Conservation (phyloP, 2,888 invertebrate genomes). For the Plebejus anna region DNA sequence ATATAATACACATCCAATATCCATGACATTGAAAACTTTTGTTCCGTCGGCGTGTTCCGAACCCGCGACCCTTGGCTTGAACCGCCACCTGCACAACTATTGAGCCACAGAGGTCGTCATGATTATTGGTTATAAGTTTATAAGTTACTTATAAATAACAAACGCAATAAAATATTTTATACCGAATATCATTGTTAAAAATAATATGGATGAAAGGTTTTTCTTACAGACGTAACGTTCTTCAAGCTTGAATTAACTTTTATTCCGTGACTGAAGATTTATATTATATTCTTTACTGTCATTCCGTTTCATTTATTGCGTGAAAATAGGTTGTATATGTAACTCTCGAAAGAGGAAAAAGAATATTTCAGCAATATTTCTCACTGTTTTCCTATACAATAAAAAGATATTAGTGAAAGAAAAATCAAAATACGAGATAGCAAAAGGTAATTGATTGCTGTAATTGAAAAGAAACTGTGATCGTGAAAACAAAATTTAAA, state of each 20-base stretch:
- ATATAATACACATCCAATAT: too few species aligned
- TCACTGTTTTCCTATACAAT: background rate
- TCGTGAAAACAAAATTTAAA: too few species aligned
- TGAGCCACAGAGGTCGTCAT: too few species aligned
- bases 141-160: too few species aligned
- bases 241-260: conserved; percentile 6
- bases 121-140: too few species aligned
- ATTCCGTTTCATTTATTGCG: background rate
- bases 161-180: too few species aligned
- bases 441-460: background rate
- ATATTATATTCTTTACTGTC: background rate
- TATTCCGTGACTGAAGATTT: background rate
- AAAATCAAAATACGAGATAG: background rate
- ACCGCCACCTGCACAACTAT: too few species aligned
- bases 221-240: background rate
- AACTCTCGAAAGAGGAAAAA: background rate
- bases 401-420: background rate
- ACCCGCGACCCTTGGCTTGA: too few species aligned
- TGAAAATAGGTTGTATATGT: background rate
- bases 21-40: too few species aligned
- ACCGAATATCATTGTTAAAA: too few species aligned
- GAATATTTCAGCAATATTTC: background rate
- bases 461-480: background rate
- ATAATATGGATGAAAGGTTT: background rate
- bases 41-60: too few species aligned